Base-by-base conservation (phyloP, 2,888 invertebrate species). In the Colostygia pectinataria region DNA sequence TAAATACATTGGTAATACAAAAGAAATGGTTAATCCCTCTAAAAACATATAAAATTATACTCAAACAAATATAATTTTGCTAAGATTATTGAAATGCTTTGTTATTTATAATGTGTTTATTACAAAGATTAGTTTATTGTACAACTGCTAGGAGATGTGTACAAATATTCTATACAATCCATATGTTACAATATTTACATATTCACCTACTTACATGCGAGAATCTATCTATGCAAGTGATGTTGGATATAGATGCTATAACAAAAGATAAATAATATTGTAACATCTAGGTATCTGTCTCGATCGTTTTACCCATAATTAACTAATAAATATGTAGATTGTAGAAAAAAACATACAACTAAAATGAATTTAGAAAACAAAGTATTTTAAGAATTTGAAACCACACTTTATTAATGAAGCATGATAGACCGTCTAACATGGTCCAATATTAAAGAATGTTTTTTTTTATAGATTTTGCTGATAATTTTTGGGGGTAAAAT, bases 101-200 rank as follows among this genome's bases (percentile, higher is more conserved):
- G 20, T 25, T 28, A 27, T 20, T 29, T 29, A 40, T 13, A 31
- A 24, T 2, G 36, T 24, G n/a, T 13, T 23, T 8, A n/a, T n/a
- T 8, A 23, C 12, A 12, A 23, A 10, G 2, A 7, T 8, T 25
- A 25, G n/a, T 25, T 2, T 33, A 18, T 23, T 20, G 8, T 13
- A n/a, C n/a, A 23, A 34, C 34, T 23, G 39, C 39, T 40, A 9
- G 18, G 18, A 23, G 41, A 42, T 49, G 48, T 29, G 52, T 36
- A 34, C 29, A 29, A 39, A 43, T 36, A 18, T 37, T 33, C 28
- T 45, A 38, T 34, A 50, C 37, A 53, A 57, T 56, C 23, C 25
- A 25, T 65, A 63, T 65, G 50, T 55, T 68, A 68, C 68, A 70
- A 61, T 70, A 68, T 68, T 63, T 68, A 68, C 68, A 68, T 37